Evolutionary conservation across 2,113 vertebrate genomes (phyloP).

Genomic region (Perognathus longimembris): DNA sequence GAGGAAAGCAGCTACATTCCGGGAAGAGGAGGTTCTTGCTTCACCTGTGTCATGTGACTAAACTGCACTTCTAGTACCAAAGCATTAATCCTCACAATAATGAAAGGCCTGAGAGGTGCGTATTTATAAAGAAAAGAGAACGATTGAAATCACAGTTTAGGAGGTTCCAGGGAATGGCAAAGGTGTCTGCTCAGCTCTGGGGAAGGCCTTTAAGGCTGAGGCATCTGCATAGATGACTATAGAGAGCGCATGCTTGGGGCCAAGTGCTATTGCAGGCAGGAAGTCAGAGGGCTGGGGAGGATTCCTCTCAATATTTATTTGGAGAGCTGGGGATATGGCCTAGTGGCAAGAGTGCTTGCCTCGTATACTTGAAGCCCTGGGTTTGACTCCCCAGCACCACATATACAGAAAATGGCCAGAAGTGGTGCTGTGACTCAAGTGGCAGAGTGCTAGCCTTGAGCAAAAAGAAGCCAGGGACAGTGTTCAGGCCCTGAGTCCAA

Average conservation of each 20-base stretch:
- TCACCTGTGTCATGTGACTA: neutral
- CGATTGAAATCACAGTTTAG: neutral
- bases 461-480: too few relatives aligned
- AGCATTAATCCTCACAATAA: neutral
- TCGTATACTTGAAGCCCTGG: too few relatives aligned
- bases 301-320: neutral
- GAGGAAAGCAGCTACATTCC: neutral
- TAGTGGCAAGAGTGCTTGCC: too few relatives aligned
- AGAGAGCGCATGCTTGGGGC: neutral
- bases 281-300: neutral
- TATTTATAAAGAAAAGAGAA: neutral
- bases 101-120: neutral
- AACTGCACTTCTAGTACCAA: neutral
- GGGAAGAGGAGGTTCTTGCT: neutral
- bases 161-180: neutral
- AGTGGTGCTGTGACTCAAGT: too few relatives aligned
- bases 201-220: neutral
- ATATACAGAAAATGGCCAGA: too few relatives aligned
- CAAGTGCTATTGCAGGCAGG: neutral
- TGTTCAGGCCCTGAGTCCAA: too few relatives aligned
- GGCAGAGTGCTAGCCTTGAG: too few relatives aligned
- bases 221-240: neutral
- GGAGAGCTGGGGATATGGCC: too few relatives aligned
- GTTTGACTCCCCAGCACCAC: too few relatives aligned
- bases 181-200: too few relatives aligned